A percentile compares a stretch with the other conserved stretches of the same genome.
These are phyloP conservation scores for Entelurus aequoreus DNA, from an alignment of 2,113 vertebrate species.

Conservation along the genomic window DNA sequence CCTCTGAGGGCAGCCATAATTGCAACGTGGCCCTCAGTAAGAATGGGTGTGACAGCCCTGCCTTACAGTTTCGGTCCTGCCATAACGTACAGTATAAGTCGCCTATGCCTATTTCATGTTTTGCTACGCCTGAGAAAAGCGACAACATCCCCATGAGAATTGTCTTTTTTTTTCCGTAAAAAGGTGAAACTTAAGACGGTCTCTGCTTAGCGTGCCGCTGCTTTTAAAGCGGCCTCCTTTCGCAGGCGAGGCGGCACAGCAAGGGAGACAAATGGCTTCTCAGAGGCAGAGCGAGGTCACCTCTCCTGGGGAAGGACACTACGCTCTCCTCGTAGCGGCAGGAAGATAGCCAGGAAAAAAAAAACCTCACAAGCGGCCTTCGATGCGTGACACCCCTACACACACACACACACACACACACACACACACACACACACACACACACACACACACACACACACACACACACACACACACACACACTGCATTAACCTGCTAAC, in stretches of 20 bases:
- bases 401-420: constrained; percentile 7
- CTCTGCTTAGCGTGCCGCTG: constrained; percentile 46
- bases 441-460: constrained; percentile 10
- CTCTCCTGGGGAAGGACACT: constrained; percentile 45
- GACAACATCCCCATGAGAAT: constrained; percentile 43
- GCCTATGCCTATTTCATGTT: constrained; percentile 42
- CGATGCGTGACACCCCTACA: constrained; percentile 24
- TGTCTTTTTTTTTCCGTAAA: constrained; percentile 32
- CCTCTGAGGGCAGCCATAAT: too few species aligned
- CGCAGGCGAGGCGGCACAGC: constrained; percentile 35
- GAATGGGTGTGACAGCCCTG: too few species aligned
- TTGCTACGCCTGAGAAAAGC: constrained; percentile 46
- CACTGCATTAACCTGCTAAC: constrained; percentile 56
- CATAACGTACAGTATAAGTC: neutral
- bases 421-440: too few species aligned
- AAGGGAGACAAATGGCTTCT: constrained; percentile 61
- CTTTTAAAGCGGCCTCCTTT: constrained; percentile 59
- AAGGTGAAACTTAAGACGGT: constrained; percentile 57
- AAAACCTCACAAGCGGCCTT: constrained; percentile 19
- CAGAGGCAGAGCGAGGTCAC: constrained; percentile 60
- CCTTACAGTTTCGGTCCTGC: too few species aligned
- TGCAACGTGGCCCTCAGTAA: too few species aligned
- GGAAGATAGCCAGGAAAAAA: constrained; percentile 28
- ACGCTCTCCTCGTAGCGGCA: constrained; percentile 3
- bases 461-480: constrained; percentile 27